Base-by-base conservation (phyloP, 2,797 vertebrate species). In the Alosa sapidissima region DNA sequence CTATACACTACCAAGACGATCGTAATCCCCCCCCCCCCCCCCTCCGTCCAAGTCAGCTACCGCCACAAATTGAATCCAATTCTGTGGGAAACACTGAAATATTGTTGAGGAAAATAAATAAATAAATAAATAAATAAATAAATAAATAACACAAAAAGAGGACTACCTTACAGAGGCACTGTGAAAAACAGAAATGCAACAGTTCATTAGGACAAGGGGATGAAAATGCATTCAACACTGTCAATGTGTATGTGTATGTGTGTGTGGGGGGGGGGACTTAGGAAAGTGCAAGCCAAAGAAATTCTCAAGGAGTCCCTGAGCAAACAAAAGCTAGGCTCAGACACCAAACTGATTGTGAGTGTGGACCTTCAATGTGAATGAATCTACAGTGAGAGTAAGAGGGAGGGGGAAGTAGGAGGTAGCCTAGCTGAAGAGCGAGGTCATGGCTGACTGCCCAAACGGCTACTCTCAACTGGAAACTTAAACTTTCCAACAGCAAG, bases 121-220 rank as follows among this genome's bases (percentile, higher is more conserved):
- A 28, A 28, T 28, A 24, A 24, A 28, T 28, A 24, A 24, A 65
- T 8, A 51, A 49, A 49, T 3, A 49, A 5, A 49, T 0, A 49
- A 49, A 51, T n/a, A n/a, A n/a, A n/a, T n/a, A n/a, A 51, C 49
- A 4, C 1, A 10, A 75, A 36, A 82, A 81, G 33, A 13, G 21
- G 24, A 48, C 84, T 83, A 82, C 86, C 82, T 83, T 83, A 82
- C 54, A 47, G 36, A 68, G 83, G 24, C 81, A 52, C 65, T 36
- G 21, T 9, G 7, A 60, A 60, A 24, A 60, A 62, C 68, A 84
- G 24, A 83, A 62, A 47, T 72, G 83, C 28, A 28, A 28, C 19
- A 24, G 54, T 84, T 82, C 60, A 83, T 83, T 78, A 24, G 78
- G 75, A 83, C 72, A 82, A 83, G 48, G 47, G 81, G 81, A 84